Evolutionary conservation across 1,140 invertebrate species (phyloP).

Genomic region (Drosophila ogumai): DNA sequence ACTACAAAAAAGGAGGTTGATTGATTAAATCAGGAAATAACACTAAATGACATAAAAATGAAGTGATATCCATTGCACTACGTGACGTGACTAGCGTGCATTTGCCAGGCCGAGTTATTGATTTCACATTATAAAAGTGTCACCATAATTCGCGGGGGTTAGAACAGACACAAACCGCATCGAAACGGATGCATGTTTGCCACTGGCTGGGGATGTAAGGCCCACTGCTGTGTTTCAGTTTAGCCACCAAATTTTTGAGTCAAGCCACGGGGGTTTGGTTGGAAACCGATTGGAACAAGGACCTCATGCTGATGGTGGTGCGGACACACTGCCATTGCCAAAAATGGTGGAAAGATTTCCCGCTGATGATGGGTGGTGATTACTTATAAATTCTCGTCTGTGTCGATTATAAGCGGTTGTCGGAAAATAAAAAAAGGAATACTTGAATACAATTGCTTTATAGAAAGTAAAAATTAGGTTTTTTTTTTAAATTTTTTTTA

Average conservation of each 20-base stretch:
- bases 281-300: background rate
- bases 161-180: conserved; percentile 1
- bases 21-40: conserved; percentile 43
- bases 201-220: background rate
- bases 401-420: conserved; percentile 7
- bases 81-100: conserved; percentile 42
- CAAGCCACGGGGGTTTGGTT: conserved; percentile 15
- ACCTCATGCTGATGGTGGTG: conserved; percentile 19
- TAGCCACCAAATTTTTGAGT: conserved; percentile 28
- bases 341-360: background rate
- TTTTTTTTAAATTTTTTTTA: background rate
- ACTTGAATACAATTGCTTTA: background rate
- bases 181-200: conserved; percentile 24
- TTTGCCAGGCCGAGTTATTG: conserved; percentile 60
- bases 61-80: conserved; percentile 37
- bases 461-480: background rate
- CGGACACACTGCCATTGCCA: conserved; percentile 1
- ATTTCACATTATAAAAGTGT: conserved; percentile 59
- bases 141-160: conserved; percentile 5
- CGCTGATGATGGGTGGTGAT: conserved; percentile 8
- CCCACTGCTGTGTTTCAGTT: conserved; percentile 24
- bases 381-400: background rate
- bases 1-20: conserved; percentile 24
- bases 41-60: conserved; percentile 5
- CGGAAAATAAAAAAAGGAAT: background rate